Base-by-base conservation (phyloP, 2,113 vertebrate genomes). In the Hippocampus comes region DNA sequence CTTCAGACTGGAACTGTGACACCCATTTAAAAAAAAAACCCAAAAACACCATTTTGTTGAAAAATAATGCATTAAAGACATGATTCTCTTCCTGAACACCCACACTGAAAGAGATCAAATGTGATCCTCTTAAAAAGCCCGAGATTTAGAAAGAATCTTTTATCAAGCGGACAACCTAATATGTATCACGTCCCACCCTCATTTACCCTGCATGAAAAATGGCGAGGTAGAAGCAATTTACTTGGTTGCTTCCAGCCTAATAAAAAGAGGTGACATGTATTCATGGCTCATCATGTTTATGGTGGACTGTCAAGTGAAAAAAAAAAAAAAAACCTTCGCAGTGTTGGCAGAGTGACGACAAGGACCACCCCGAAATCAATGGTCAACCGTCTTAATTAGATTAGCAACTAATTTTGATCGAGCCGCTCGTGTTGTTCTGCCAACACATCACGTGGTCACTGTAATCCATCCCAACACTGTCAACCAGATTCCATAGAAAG, bases 231-330 rank as follows among this genome's bases (percentile, higher is more conserved):
- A 57, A 49, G 60, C 51, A 20, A 77, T 80, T 80, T 70, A 68
- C 61, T 42, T 55, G 61, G 20, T 25, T 48, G 51, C 51, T 72
- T 69, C 38, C 43, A 70, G 66, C n/a, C 73, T 64, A 75, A 77
- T 78, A 65, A 65, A 75, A 82, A 80, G 25, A 64, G 49, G 55
- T 63, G n/a, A 27, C 64, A 57, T n/a, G 78, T 72, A 70, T 84
- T 81, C 63, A 84, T 46, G 53, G 68, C 64, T 70, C 64, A 51
- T 68, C 51, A 63, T 64, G 77, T 67, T 64, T 70, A 73, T 72
- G 57, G 48, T 61, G 68, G 27, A 75, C 48, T 75, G 72, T 73
- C 51, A 67, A 51, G 38, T 63, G 63, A 59, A 67, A 1, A 1
- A 38, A 38, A 38, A 38, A 38, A 38, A 38, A 38, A 38, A 75